Base-by-base conservation (phyloP, 2,113 vertebrate genomes). In the Egretta garzetta region DNA sequence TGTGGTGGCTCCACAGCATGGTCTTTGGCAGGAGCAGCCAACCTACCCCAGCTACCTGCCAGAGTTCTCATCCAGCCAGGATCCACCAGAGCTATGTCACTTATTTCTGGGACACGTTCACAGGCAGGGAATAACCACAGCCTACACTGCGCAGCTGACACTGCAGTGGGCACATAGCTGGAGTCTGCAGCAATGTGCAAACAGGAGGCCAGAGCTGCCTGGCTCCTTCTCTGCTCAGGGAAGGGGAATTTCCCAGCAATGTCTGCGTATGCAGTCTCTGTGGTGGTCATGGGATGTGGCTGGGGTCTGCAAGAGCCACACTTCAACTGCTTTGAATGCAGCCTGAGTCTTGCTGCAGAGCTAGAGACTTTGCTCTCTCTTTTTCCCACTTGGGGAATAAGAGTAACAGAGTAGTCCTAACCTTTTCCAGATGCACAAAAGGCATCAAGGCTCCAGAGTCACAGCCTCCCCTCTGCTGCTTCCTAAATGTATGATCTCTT, bases 141-240 rank as follows among this genome's bases (percentile, higher is more conserved):
- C 58, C 37, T 62, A 30, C 24, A n/a, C n/a, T n/a, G n/a, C n/a
- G n/a, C n/a, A 18, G 39, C 17, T 22, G 24, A 50, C 23, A 28
- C 30, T 47, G 14, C 3, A 33, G n/a, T 17, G 9, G 32, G 21
- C 28, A 27, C 1, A 0, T 11, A 47, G 47, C 27, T 68, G 19
- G 45, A 41, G 8, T 7, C 20, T 16, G 14, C 49, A 63, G 47
- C 30, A 59, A 30, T 5, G 3, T 35, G 30, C n/a, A 73, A 41
- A 81, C 8, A 45, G 43, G 37, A 84, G 28, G 43, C 35, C 71
- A 60, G 39, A 58, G 33, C 30, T 43, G 12, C 49, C 59, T 73
- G 73, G 12, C n/a, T 92, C 37, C 43, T 72, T 30, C 52, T 52
- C 35, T 72, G 45, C 73, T 50, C 5, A 5, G 56, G 20, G n/a